Evolutionary conservation across 2,797 vertebrate genomes (phyloP).

Genomic region (Epinephelus awoara): DNA sequence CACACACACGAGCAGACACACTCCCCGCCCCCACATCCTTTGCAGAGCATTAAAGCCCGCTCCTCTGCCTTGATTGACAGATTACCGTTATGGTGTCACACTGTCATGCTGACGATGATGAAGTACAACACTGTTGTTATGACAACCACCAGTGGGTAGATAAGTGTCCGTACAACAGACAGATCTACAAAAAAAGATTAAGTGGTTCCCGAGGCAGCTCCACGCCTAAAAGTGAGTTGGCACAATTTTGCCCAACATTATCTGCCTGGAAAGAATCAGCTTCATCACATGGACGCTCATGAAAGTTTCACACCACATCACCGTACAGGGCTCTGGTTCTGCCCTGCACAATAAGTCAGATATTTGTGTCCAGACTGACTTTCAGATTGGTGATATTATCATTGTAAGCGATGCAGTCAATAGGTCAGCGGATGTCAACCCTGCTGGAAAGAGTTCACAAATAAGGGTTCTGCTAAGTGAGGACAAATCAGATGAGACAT

Average conservation of each 20-base stretch:
- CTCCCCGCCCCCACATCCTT: conserved; percentile 25
- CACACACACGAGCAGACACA: conserved; percentile 18
- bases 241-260: conserved; percentile 1
- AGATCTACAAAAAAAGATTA: conserved; percentile 32
- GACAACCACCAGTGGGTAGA: conserved; percentile 53
- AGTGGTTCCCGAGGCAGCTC: conserved; percentile 24
- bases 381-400: neutral
- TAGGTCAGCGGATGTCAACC: conserved; percentile 11
- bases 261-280: conserved; percentile 4
- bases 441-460: conserved; percentile 9
- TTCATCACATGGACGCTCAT: neutral
- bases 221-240: conserved; percentile 15
- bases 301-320: neutral
- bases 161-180: conserved; percentile 34
- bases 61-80: conserved; percentile 73
- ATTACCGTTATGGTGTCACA: conserved; percentile 70
- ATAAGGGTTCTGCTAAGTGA: conserved; percentile 5
- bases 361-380: neutral
- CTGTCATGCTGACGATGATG: conserved; percentile 67
- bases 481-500: conserved; percentile 14
- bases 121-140: conserved; percentile 66
- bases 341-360: neutral
- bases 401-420: neutral
- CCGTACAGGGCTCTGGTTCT: neutral
- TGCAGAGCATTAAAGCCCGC: conserved; percentile 53